Evolutionary conservation across 1,140 invertebrate genomes (phyloP), one percentile per base, ranked within the genome.

Genomic region (Radopholus similis): DNA sequence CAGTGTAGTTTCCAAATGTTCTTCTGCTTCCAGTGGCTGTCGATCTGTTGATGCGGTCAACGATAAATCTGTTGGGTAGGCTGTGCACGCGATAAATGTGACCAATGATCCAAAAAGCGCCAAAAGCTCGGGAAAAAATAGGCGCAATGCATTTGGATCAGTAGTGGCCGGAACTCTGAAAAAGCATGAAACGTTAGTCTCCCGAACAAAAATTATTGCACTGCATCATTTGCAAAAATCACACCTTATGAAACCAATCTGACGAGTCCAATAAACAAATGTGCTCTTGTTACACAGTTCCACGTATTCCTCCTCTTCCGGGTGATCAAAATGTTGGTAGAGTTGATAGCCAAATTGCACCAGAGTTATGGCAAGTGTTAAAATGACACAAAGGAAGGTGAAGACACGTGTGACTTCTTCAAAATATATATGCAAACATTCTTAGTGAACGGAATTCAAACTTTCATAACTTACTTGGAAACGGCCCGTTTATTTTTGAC

Each of bases 71-170:
- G 47, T 51, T 11, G 47, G 21, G 47, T 51, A 51, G 30, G 32
- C 66, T 2, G 26, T 53, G 47, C 75, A 76, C 32, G 76, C 28
- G 21, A 82, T 44, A 26, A 79, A 64, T 4, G 76, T 75, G n/a
- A 77, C 30, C 4, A 80, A 37, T 15, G 77, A 82, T 11, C 55
- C 49, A 2, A 72, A 28, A 28, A 75, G 35, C 9, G 75, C 68
- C 44, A 77, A 56, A 15, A 81, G 64, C 64, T 80, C 77, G 1
- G 77, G 77, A 2, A 73, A 34, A 32, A 80, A 66, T 11, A 78
- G 42, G 13, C 73, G 65, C n/a, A 77, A 30, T 56, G 30, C 42
- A 30, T 38, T 53, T 38, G 28, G 47, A 23, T 40, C 28, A 54
- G 34, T 28, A 54, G 23, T 21, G 23, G 58, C 42, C 5, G 35